These are phyloP conservation scores for Gephyroberyx darwinii DNA, from an alignment of 2,797 vertebrate species.

Conservation along the genomic window DNA sequence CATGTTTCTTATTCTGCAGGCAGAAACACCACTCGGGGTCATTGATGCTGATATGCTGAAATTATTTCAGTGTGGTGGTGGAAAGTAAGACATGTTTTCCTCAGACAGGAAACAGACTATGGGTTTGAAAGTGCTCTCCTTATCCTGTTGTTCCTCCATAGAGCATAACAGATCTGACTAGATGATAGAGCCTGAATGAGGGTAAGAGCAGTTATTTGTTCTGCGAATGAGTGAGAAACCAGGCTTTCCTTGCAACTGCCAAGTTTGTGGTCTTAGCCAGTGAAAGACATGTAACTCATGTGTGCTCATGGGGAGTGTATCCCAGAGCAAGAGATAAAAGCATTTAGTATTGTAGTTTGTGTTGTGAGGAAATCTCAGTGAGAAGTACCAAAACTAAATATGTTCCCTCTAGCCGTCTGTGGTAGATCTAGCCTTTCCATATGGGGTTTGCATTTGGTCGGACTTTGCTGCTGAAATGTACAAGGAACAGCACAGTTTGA, in stretches of 20 bases:
- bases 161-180: slow-evolving; percentile 33
- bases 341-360: background rate
- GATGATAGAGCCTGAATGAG: slow-evolving; percentile 24
- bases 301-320: slow-evolving; percentile 5
- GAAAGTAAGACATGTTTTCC: slow-evolving; percentile 50
- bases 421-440: slow-evolving; percentile 18
- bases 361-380: slow-evolving; percentile 4
- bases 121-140: slow-evolving; percentile 34
- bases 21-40: slow-evolving; percentile 5
- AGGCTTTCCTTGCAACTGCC: slow-evolving; percentile 15
- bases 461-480: slow-evolving; percentile 6
- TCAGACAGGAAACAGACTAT: slow-evolving; percentile 43
- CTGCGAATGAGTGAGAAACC: slow-evolving; percentile 18
- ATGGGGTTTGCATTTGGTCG: background rate
- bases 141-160: slow-evolving; percentile 39
- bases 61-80: slow-evolving; percentile 46
- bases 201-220: slow-evolving; percentile 12
- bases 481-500: slow-evolving; percentile 21
- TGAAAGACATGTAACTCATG: slow-evolving; percentile 25
- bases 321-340: background rate
- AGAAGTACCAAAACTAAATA: too few relatives aligned
- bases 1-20: slow-evolving; percentile 28
- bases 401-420: slow-evolving; percentile 8
- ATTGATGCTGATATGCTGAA: slow-evolving; percentile 19
- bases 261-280: slow-evolving; percentile 13